Evolutionary conservation across 2,797 vertebrate species (phyloP), one percentile per base, ranked within the genome.

Genomic region (Lepus townsendii): DNA sequence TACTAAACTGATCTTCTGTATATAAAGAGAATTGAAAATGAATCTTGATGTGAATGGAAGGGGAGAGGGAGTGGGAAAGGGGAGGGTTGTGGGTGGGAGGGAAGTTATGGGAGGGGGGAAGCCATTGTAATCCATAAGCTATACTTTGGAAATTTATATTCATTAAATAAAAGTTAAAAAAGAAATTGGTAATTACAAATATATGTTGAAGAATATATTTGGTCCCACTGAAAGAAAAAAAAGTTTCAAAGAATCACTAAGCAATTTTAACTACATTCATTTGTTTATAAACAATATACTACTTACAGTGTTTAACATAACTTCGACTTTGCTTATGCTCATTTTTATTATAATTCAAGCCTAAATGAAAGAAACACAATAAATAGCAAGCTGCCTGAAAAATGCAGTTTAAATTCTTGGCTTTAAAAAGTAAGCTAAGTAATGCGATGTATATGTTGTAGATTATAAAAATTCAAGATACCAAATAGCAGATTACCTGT

Each of bases 121-220:
- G 35, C 35, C 35, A 35, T 35, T 35, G 35, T 35, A 35, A 35
- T 3, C 35, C 35, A 35, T 35, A 35, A 35, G 35, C 35, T 35
- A 3, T 35, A 35, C 35, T 35, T 35, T 35, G 35, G 35, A 35
- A 35, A 35, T 35, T 35, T 35, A 35, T 35, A 35, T 35, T 35
- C 35, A 35, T 35, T 35, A 35, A 35, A 35, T 35, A 35, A 35
- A 35, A 35, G 35, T 35, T 35, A 35, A 35, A 35, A 35, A 72
- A 42, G 7, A 82, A 89, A 82, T 82, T 52, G 14, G 11, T 90
- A 65, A 42, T n/a, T 90, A 84, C 69, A 71, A 71, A 72, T 82
- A n/a, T 27, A 68, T 85, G 93, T 89, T 47, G 62, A 35, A 88
- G 82, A 77, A 17, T 83, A 62, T 76, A 27, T 79, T 91, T 96